phyloP scores from a whole-genome alignment of 2,113 vertebrate genomes.

The Daphoenositta chrysoptera region DNA sequence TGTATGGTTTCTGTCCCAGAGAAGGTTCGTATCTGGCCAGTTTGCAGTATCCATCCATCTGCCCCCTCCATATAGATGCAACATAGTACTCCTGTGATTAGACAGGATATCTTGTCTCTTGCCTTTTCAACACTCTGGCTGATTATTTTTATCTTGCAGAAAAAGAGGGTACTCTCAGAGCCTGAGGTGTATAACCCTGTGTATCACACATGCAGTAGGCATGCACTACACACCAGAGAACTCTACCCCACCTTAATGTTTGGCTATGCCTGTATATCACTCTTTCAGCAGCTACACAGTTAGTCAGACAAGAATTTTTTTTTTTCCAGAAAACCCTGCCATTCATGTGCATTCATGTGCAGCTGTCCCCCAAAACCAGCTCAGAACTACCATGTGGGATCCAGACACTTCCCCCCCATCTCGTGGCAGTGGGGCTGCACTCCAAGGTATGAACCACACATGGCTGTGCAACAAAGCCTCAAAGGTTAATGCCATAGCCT shows the following conservation, averaged over 20 bases:
- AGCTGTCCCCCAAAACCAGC: not conserved
- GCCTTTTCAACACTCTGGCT: not conserved
- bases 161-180: not conserved
- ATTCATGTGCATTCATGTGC: not conserved
- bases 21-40: not conserved
- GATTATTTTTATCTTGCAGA: not conserved
- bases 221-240: not conserved
- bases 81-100: not conserved
- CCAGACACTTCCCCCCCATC: accelerated
- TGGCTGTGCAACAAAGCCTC: not conserved
- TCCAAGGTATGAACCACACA: not conserved
- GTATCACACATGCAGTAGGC: not conserved
- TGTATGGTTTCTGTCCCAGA: constrained; percentile 16
- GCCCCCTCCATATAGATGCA: not conserved
- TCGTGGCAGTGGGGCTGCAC: not conserved
- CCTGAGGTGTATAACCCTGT: not conserved
- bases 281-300: not conserved
- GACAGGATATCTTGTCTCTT: not conserved
- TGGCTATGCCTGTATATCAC: not conserved
- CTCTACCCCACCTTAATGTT: not conserved
- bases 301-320: not conserved
- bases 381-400: not conserved
- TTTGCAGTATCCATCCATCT: constrained; percentile 35
- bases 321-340: not conserved
- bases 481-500: not conserved